phyloP scores from a whole-genome alignment of 2,797 vertebrate genomes.

The Syngnathus rostellatus region DNA sequence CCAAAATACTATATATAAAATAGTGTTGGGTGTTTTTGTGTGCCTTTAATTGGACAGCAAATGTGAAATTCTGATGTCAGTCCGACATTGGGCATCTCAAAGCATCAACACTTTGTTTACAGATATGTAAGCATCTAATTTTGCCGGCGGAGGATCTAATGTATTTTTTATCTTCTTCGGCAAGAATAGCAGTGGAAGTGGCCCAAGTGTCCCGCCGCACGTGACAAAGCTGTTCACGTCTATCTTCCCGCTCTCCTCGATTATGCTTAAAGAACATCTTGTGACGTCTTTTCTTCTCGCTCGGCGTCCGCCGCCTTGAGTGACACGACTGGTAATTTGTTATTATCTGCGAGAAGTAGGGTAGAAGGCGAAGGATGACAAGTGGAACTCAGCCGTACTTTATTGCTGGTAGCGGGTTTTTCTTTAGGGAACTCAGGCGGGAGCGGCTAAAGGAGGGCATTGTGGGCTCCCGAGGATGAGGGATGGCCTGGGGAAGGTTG shows the following conservation, averaged over 20 bases:
- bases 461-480: slow-evolving; percentile 36
- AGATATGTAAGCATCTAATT: slow-evolving; percentile 29
- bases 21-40: background rate
- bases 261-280: slow-evolving; percentile 41
- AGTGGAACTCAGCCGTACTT: slow-evolving; percentile 31
- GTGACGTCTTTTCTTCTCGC: slow-evolving; percentile 51
- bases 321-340: slow-evolving; percentile 60
- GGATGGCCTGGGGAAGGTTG: slow-evolving; percentile 31
- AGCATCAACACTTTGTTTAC: slow-evolving; percentile 1
- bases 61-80: background rate
- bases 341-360: slow-evolving; percentile 66
- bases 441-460: slow-evolving; percentile 26
- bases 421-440: slow-evolving; percentile 37
- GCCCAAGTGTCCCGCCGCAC: slow-evolving; percentile 30
- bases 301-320: slow-evolving; percentile 53
- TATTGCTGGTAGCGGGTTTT: slow-evolving; percentile 44
- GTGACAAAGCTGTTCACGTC: slow-evolving; percentile 47
- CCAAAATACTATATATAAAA: too few relatives aligned
- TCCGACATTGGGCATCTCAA: background rate
- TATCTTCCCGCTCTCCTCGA: slow-evolving; percentile 36
- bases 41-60: background rate
- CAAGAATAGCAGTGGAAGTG: slow-evolving; percentile 29
- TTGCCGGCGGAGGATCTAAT: slow-evolving; percentile 48
- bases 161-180: slow-evolving; percentile 36
- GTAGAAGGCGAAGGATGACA: slow-evolving; percentile 59